Conservation (phyloP, 2,113 vertebrate genomes). For the Osmerus mordax region DNA sequence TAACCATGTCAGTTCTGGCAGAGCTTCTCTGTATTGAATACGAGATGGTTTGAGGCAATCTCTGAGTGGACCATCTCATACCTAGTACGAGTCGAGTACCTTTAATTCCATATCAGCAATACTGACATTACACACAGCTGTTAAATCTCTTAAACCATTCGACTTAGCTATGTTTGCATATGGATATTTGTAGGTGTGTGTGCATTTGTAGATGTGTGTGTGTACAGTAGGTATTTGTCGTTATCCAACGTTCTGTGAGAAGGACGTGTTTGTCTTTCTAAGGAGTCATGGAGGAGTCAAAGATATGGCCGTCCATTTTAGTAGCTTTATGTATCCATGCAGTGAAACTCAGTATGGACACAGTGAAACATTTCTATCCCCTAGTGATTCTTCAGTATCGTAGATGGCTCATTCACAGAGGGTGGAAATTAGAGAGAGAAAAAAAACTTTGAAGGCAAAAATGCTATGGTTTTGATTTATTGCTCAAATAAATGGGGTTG, state of each 20-base stretch:
- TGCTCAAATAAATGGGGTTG: slow-evolving; percentile 25
- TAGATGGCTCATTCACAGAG: slow-evolving; percentile 27
- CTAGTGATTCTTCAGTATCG: slow-evolving; percentile 18
- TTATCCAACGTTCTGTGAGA: slow-evolving; percentile 7
- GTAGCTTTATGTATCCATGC: slow-evolving; percentile 26
- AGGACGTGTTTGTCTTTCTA: slow-evolving; percentile 1
- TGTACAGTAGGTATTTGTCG: slow-evolving; percentile 6
- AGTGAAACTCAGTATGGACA: slow-evolving; percentile 18
- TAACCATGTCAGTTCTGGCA: slow-evolving; percentile 57
- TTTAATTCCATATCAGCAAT: slow-evolving; percentile 47
- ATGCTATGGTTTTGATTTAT: slow-evolving; percentile 43
- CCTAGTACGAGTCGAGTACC: slow-evolving; percentile 32
- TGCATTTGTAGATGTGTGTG: slow-evolving; percentile 5
- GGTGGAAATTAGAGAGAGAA: slow-evolving; percentile 21
- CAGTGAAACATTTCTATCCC: neutral
- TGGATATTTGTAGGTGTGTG: neutral
- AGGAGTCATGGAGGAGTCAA: slow-evolving; percentile 32
- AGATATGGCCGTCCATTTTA: slow-evolving; percentile 48
- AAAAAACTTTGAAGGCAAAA: slow-evolving; percentile 31
- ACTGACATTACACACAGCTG: slow-evolving; percentile 24
- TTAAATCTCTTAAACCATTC: slow-evolving; percentile 38
- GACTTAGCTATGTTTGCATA: slow-evolving; percentile 8
- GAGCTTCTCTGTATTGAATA: slow-evolving; percentile 51
- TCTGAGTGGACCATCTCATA: slow-evolving; percentile 42
- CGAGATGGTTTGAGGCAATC: slow-evolving; percentile 47